A percentile compares a stretch with the other conserved stretches of the same genome.
Evolutionary conservation across 1,140 invertebrate species (phyloP).

Genomic region (Diprion similis): DNA sequence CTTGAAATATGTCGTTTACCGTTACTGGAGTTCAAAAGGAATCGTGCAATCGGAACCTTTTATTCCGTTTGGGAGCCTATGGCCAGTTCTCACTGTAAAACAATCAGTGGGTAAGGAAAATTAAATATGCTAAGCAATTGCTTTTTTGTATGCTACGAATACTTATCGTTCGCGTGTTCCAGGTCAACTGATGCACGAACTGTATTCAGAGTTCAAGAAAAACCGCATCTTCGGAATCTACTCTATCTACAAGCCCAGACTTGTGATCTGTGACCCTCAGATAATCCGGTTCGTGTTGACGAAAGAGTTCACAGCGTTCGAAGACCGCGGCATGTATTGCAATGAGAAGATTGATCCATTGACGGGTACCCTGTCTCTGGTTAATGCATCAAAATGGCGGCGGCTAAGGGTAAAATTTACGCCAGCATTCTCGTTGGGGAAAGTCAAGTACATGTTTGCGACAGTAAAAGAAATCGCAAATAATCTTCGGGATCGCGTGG

Average conservation of each 20-base stretch:
- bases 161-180: neutral
- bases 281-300: conserved; percentile 58
- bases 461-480: conserved; percentile 57
- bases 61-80: conserved; percentile 50
- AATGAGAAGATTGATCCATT: conserved; percentile 62
- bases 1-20: conserved; percentile 36
- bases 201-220: conserved; percentile 30
- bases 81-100: conserved; percentile 29
- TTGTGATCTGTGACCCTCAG: conserved; percentile 59
- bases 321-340: conserved; percentile 53
- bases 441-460: conserved; percentile 65
- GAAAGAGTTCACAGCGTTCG: conserved; percentile 61
- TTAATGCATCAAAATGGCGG: conserved; percentile 61
- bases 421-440: conserved; percentile 66
- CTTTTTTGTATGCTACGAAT: too few relatives aligned
- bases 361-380: conserved; percentile 60
- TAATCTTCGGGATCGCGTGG: conserved; percentile 41
- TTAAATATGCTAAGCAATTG: too few relatives aligned
- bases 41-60: conserved; percentile 48
- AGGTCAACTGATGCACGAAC: conserved; percentile 30
- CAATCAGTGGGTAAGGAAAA: neutral
- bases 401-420: conserved; percentile 60
- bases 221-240: conserved; percentile 53
- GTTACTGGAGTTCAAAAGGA: conserved; percentile 53
- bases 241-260: conserved; percentile 57